Conservation (phyloP, 2,797 vertebrate species). For the Poeciliopsis presidionis region DNA sequence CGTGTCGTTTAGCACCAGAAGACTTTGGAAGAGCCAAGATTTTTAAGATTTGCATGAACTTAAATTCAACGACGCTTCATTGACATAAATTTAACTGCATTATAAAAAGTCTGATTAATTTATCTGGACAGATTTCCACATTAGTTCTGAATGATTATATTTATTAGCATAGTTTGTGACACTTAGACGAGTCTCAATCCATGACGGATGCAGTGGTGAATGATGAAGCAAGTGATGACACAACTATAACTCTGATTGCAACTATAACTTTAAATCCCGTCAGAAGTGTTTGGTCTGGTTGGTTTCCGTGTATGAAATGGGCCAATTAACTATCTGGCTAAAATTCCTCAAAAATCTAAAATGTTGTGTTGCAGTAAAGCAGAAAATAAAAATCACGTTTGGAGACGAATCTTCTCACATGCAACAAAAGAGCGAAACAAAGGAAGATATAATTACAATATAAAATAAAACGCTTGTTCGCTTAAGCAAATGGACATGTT, state of each 20-base stretch:
- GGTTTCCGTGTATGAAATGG: no score
- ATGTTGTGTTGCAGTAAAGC: background rate
- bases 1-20: background rate
- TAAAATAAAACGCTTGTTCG: background rate
- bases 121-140: background rate
- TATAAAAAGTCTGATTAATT: no score
- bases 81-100: no score
- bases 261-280: no score
- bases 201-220: no score
- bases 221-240: no score
- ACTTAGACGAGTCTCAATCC: no score
- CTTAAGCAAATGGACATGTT: background rate
- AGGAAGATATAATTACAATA: background rate
- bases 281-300: no score
- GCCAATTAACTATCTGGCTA: background rate
- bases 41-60: background rate
- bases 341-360: background rate
- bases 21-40: background rate
- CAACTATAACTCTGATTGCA: no score
- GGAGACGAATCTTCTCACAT: background rate
- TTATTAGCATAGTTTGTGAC: no score
- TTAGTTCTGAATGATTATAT: no score
- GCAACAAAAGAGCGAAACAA: background rate
- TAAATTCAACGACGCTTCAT: no score
- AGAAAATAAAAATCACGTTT: background rate